Base-by-base conservation (phyloP, 2,113 vertebrate genomes). In the Pollachius pollachius region DNA sequence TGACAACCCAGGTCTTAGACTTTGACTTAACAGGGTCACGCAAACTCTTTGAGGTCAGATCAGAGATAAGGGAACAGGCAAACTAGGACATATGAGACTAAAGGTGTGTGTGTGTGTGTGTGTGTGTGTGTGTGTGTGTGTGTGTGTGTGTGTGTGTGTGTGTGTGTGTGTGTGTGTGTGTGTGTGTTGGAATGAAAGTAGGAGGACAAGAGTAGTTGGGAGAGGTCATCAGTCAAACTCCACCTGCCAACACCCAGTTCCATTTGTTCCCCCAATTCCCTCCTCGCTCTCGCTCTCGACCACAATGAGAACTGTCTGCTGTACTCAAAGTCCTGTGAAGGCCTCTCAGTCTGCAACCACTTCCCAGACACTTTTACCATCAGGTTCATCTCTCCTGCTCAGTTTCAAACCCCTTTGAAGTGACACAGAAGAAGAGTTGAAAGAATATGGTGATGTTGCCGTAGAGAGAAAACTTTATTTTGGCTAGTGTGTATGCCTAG, bases 111-210 rank as follows among this genome's bases (percentile, higher is more conserved):
- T 15, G 77, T 64, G 67, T 62, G 59, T 48, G 41, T 3, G 37
- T 41, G 37, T 3, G 37, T 41, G 37, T 4, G 37, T 41, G 37
- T 4, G 37, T 41, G 37, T 41, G 34, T 4, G 3, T 4, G 37
- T 41, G 37, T 4, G 37, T 37, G n/a, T 17, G 15, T 15, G 18
- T n/a, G 23, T 15, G 77, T 62, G 67, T 64, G 59, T 23, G 34
- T 37, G 34, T 37, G 34, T 4, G 3, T 4, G 37, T 41, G 37
- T 4, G 37, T 37, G n/a, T 17, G 15, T 15, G 18, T n/a, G 23
- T 15, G 77, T 62, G 67, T 64, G 59, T 23, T 75, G 78, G 81
- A 88, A 87, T 87, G 74, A 84, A 87, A 84, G 87, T 89, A 84
- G 87, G 84, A 89, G 76, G 87, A 81, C 60, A 73, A 84, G 79